Base-by-base conservation (phyloP, 2,888 invertebrate genomes). In the Diplazon laetatorius region DNA sequence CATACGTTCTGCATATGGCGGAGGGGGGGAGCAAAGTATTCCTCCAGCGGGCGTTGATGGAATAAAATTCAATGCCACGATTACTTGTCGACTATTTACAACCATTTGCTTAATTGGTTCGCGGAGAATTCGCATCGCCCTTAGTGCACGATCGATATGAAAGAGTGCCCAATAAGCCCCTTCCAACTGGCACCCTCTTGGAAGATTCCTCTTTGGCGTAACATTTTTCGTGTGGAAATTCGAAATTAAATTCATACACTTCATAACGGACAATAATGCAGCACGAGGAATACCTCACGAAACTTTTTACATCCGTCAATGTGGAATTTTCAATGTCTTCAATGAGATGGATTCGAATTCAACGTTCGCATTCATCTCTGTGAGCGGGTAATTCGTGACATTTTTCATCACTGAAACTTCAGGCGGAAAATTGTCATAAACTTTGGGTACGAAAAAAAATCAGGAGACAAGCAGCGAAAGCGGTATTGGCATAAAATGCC, bases 41-140 rank as follows among this genome's bases (percentile, higher is more conserved):
- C n/a, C n/a, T n/a, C n/a, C n/a, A n/a, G n/a, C 69, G 18, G 48
- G 60, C 72, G 74, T 76, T 86, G 85, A 87, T 86, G 87, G 86
- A 86, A 85, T 84, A 84, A n/a, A 84, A 82, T 69, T 80, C 57
- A 60, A 46, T 10, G 44, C 66, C 9, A n/a, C 39, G 55, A 63
- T 39, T 37, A 18, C 62, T 35, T 22, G n/a, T 10, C 66, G 44
- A 48, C 62, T 55, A 86, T 87, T 86, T 81, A 74, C 73, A 72
- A 78, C 83, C 85, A 86, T 86, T 87, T 85, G 84, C 84, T 83
- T 85, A 84, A 86, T 86, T 85, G 85, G 78, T 86, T 86, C 84
- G 79, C 85, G 85, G 81, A 82, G 80, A 76, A 81, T 22, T 20
- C 3, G 70, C 62, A 78, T 66, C 44, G 5, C n/a, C 12, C 5